These are phyloP conservation scores for Apolygus lucorum DNA, from an alignment of 1,140 invertebrate genomes.

Conservation along the genomic window DNA sequence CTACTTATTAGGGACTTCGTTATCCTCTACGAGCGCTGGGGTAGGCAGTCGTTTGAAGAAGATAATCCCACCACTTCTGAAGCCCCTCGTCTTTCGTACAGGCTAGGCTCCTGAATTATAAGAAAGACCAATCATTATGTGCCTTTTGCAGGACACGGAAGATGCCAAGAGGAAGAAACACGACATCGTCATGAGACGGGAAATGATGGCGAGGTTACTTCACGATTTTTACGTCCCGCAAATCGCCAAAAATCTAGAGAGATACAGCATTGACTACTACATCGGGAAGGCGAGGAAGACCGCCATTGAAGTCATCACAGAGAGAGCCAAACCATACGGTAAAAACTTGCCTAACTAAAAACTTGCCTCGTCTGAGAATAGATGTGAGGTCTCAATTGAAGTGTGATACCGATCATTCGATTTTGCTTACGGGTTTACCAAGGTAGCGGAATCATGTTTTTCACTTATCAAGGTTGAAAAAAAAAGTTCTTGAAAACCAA, in stretches of 20 bases:
- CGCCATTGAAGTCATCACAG: not conserved
- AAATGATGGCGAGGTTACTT: not conserved
- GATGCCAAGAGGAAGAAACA: constrained; percentile 3
- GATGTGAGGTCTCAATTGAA: not conserved
- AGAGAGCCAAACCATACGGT: constrained; percentile 1
- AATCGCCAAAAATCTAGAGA: not conserved
- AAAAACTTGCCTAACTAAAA: not conserved
- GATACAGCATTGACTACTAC: not conserved
- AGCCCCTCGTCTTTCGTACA: no score
- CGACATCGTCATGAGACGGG: not conserved
- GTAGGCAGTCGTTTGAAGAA: no score
- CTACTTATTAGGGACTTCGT: no score
- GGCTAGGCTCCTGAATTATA: no score
- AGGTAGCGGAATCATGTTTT: not conserved
- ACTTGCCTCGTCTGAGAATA: not conserved
- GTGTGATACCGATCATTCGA: not conserved
- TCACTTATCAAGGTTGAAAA: not conserved
- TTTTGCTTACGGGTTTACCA: not conserved
- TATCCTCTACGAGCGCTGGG: no score
- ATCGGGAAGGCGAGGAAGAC: constrained; percentile 2
- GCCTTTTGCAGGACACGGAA: not conserved
- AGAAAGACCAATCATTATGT: no score
- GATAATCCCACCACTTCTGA: no score
- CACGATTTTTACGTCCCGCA: not conserved
- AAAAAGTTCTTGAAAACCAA: not conserved